Conservation (phyloP, 2,113 vertebrate genomes). For the Baryphthengus martii region DNA sequence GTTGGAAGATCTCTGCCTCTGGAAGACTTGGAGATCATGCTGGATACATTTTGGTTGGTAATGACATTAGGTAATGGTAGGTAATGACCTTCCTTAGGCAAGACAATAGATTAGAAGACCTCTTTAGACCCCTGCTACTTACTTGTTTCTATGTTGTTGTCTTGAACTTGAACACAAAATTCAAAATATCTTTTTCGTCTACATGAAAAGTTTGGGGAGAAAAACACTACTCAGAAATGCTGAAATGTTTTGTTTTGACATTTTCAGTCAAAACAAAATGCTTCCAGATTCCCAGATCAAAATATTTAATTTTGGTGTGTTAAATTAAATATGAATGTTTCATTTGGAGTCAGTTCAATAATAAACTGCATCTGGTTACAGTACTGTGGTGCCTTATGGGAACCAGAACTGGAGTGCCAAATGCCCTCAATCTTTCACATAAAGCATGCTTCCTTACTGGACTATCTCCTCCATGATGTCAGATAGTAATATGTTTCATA, state of each 20-base stretch:
- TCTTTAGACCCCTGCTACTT: not conserved
- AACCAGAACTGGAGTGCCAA: not conserved
- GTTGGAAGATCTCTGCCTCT: not conserved
- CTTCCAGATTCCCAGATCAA: slow-evolving; percentile 44
- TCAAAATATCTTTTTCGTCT: not conserved
- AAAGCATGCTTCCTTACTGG: not conserved
- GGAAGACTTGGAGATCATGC: not conserved
- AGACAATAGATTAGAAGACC: not conserved
- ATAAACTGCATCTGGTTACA: slow-evolving; percentile 51
- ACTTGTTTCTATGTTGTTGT: not conserved
- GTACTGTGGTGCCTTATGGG: slow-evolving; percentile 22
- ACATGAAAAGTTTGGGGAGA: rapidly evolving
- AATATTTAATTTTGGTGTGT: slow-evolving; percentile 51
- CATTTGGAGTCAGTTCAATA: slow-evolving; percentile 48
- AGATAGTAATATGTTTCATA: not conserved
- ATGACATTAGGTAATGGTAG: too few species aligned
- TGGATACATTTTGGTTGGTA: rapidly evolving
- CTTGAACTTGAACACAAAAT: not conserved
- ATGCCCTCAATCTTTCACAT: not conserved
- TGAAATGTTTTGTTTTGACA: slow-evolving; percentile 12
- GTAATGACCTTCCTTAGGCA: not conserved
- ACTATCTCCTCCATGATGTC: not conserved
- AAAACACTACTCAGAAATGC: not conserved
- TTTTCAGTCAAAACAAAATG: slow-evolving; percentile 40
- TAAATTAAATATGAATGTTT: slow-evolving; percentile 53